A percentile compares a stretch with the other conserved stretches of the same genome.
phyloP scores from a whole-genome alignment of 2,888 invertebrate species.

The Aethes cnicana region DNA sequence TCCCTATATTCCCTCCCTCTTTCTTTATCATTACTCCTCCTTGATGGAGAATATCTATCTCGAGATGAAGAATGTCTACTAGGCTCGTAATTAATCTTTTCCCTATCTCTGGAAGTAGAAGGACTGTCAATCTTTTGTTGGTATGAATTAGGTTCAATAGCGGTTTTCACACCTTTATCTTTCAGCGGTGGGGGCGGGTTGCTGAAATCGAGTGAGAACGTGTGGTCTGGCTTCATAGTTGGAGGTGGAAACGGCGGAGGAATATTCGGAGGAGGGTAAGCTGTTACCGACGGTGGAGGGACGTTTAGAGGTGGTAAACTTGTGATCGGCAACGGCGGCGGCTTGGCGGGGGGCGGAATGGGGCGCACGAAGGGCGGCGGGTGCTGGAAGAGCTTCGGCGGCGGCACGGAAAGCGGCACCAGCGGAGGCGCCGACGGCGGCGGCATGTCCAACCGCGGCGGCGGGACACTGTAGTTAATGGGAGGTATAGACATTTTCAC shows the following conservation, averaged over 20 bases:
- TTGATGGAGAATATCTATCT: slow-evolving; percentile 19
- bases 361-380: slow-evolving; percentile 16
- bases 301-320: slow-evolving; percentile 30
- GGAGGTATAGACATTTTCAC: slow-evolving; percentile 61
- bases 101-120: slow-evolving; percentile 30
- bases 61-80: slow-evolving; percentile 7
- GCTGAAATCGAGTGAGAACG: slow-evolving; percentile 10
- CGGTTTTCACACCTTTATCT: slow-evolving; percentile 4
- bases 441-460: slow-evolving; percentile 53
- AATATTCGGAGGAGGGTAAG: slow-evolving; percentile 32
- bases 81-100: slow-evolving; percentile 1
- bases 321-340: slow-evolving; percentile 18
- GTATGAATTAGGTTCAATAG: slow-evolving; percentile 6
- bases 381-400: slow-evolving; percentile 20
- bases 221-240: neutral
- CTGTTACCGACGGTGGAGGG: slow-evolving; percentile 35
- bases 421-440: slow-evolving; percentile 44
- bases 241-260: slow-evolving; percentile 38
- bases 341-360: slow-evolving; percentile 5
- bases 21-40: slow-evolving; percentile 40
- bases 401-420: slow-evolving; percentile 26
- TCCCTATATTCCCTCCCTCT: slow-evolving; percentile 38
- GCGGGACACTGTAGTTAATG: slow-evolving; percentile 58
- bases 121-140: slow-evolving; percentile 24
- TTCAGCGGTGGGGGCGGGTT: slow-evolving; percentile 21